Percentiles rank a stretch among this genome's conserved stretches.
Conservation (phyloP, 2,888 invertebrate species). For the Geophilus truncorum region DNA sequence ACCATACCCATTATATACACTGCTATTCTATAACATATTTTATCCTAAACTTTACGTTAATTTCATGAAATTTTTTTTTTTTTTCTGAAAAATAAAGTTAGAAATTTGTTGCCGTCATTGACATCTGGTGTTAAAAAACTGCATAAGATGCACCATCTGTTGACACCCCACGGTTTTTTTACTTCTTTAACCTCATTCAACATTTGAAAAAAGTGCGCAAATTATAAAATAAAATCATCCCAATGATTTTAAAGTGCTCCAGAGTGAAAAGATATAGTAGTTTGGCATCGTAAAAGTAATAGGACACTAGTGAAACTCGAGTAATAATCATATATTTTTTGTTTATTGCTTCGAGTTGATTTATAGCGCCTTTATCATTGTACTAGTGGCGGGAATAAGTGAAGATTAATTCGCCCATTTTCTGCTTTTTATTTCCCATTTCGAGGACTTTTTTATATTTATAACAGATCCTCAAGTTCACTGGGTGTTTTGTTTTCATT, state of each 20-base stretch:
- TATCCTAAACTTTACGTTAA: not conserved
- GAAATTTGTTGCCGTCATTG: not conserved
- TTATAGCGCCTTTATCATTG: slow-evolving; percentile 16
- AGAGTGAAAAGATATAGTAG: not conserved
- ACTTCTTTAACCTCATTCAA: not conserved
- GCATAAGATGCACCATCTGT: not conserved
- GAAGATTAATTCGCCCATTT: slow-evolving; percentile 14
- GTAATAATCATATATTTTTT: slow-evolving; percentile 17
- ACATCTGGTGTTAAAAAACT: not conserved
- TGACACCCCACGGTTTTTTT: not conserved
- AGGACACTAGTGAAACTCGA: not conserved
- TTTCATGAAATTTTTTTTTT: not conserved
- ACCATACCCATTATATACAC: no score
- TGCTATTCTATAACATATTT: not conserved
- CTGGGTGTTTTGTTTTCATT: not conserved
- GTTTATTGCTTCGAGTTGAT: not conserved
- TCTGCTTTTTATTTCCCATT: slow-evolving; percentile 25
- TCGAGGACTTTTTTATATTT: slow-evolving; percentile 1
- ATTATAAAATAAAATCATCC: not conserved
- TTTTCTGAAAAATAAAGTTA: not conserved
- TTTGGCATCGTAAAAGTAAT: not conserved
- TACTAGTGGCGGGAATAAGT: not conserved
- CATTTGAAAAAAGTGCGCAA: not conserved
- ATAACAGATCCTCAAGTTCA: not conserved
- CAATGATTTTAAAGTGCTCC: not conserved